phyloP scores from a whole-genome alignment of 37 sponge, comb jelly and placozoan genomes.

The Oopsacas minuta region DNA sequence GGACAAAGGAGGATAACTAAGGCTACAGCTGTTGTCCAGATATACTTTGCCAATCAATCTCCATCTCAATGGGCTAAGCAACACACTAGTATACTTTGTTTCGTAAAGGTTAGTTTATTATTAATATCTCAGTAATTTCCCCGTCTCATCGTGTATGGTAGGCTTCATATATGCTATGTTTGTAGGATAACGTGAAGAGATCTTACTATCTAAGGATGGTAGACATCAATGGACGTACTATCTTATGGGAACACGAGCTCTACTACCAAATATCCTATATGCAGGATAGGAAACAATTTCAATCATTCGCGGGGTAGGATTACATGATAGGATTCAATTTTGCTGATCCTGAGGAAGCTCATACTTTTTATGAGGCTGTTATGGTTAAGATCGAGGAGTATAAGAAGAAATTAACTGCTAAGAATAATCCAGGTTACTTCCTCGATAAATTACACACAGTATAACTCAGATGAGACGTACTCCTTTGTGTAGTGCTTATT shows the following conservation, averaged over 20 bases:
- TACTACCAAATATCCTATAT: conserved; percentile 76
- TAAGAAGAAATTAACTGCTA: conserved; percentile 21
- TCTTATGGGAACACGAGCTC: conserved; percentile 73
- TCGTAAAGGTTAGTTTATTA: conserved; percentile 56
- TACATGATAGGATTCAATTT: conserved; percentile 90
- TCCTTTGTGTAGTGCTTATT: too few species aligned
- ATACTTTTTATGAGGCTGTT: conserved; percentile 51
- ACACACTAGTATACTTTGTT: conserved; percentile 69
- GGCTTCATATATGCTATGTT: too few species aligned
- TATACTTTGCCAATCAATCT: conserved; percentile 65
- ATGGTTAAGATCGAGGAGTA: conserved; percentile 42
- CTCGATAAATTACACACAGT: too few species aligned
- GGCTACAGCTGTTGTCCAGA: conserved; percentile 81
- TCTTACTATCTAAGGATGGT: conserved; percentile 72
- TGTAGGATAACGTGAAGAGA: conserved; percentile 47
- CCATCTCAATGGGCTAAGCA: conserved; percentile 63
- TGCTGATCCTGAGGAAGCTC: conserved; percentile 67
- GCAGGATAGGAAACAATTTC: conserved; percentile 56
- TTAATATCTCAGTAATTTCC: too few species aligned
- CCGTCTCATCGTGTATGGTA: too few species aligned
- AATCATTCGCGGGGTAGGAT: conserved; percentile 85
- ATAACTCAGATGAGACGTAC: too few species aligned
- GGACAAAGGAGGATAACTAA: conserved; percentile 58
- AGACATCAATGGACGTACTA: conserved; percentile 45
- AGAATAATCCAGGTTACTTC: neutral